phyloP scores from a whole-genome alignment of 2,113 vertebrate species.

The Gobiocypris rarus region DNA sequence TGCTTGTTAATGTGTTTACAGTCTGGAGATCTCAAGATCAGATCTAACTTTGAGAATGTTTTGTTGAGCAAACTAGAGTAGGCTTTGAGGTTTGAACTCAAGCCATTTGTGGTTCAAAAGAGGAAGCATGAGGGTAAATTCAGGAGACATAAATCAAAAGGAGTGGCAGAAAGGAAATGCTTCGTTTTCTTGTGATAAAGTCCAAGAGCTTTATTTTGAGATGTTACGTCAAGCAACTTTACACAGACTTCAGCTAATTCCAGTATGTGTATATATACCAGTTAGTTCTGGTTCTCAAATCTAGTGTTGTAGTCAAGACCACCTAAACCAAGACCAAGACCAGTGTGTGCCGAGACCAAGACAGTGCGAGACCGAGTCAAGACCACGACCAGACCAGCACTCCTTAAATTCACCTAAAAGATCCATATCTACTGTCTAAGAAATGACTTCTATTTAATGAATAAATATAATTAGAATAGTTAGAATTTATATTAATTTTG shows the following conservation, averaged over 20 bases:
- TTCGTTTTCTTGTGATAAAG: conserved; percentile 41
- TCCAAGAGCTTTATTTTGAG: background rate
- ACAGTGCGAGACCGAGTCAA: too few species aligned
- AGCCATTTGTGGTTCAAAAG: conserved; percentile 15
- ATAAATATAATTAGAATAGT: too few species aligned
- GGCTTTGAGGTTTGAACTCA: background rate
- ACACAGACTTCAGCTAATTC: background rate
- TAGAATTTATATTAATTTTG: too few species aligned
- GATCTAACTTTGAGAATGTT: background rate
- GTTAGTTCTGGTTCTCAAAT: too few species aligned
- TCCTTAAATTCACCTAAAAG: too few species aligned
- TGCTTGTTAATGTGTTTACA: background rate
- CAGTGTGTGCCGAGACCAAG: too few species aligned
- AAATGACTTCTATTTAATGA: too few species aligned
- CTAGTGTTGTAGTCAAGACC: too few species aligned
- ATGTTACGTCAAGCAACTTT: background rate
- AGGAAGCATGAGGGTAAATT: conserved; percentile 12
- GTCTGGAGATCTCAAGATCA: background rate
- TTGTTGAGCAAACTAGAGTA: background rate
- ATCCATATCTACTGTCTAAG: too few species aligned
- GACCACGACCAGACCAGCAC: too few species aligned
- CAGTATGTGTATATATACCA: too few species aligned
- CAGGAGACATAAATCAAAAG: conserved; percentile 5
- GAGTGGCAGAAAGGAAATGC: conserved; percentile 50
- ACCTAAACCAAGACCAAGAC: too few species aligned